Evolutionary conservation across 2,113 vertebrate genomes (phyloP).

Genomic region (Tragelaphus buxtoni): DNA sequence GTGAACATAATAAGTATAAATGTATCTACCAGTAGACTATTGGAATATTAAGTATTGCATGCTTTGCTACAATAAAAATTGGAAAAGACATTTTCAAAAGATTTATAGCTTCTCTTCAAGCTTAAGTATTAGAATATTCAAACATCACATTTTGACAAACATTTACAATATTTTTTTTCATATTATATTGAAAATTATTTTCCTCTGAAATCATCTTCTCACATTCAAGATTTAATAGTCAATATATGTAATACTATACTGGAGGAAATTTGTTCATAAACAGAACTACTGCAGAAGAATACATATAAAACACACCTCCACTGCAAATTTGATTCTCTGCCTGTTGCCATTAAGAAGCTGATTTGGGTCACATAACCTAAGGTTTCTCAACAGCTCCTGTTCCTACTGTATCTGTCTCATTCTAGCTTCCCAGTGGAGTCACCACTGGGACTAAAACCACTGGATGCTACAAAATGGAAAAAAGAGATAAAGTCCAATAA

Average conservation of each 20-base stretch:
- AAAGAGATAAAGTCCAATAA: neutral
- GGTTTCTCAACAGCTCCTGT: neutral
- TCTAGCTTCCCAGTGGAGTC: neutral
- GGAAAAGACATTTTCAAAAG: conserved; percentile 37
- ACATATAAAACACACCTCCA: neutral
- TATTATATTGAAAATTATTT: conserved; percentile 49
- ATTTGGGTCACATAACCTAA: neutral
- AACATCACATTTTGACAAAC: conserved; percentile 46
- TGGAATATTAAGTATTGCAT: conserved; percentile 63
- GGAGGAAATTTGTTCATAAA: conserved; percentile 40
- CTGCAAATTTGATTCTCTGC: neutral
- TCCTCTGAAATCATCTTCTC: conserved; percentile 36
- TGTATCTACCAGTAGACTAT: conserved; percentile 17
- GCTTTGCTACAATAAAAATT: conserved; percentile 43
- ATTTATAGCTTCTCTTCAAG: conserved; percentile 49
- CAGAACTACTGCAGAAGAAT: neutral
- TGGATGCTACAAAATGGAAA: neutral
- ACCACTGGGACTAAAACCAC: neutral
- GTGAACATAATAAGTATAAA: conserved; percentile 57
- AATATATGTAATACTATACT: neutral
- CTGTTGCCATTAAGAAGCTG: neutral
- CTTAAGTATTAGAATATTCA: conserved; percentile 48
- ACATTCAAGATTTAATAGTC: neutral
- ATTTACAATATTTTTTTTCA: conserved; percentile 22
- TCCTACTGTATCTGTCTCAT: neutral